Percentiles rank a stretch among this genome's conserved stretches.
Conservation (phyloP, 1,140 invertebrate species). For the Psix sp. region DNA sequence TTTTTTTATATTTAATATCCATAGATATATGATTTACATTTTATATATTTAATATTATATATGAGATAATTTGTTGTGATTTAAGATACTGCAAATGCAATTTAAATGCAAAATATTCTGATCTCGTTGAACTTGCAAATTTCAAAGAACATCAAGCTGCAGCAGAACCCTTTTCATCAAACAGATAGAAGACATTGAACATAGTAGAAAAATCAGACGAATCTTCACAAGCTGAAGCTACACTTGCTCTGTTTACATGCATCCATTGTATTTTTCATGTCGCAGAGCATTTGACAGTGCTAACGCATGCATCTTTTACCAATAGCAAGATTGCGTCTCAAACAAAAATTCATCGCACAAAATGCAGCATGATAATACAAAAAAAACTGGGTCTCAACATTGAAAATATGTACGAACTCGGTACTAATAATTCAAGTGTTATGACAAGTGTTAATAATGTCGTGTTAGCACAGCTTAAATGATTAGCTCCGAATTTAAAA, state of each 20-base stretch:
- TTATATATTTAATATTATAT: no score
- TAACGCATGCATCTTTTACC: background rate
- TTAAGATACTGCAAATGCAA: constrained; percentile 30
- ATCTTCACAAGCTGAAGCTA: constrained; percentile 12
- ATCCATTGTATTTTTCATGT: constrained; percentile 4
- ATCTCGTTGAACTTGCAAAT: constrained; percentile 10
- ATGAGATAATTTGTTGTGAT: no score
- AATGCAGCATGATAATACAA: constrained; percentile 35
- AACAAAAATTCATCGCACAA: constrained; percentile 37
- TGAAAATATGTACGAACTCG: constrained; percentile 58
- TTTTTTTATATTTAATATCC: no score
- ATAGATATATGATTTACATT: no score
- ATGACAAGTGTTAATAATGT: constrained; percentile 69
- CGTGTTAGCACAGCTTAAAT: constrained; percentile 57
- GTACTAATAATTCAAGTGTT: constrained; percentile 68
- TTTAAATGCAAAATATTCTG: background rate
- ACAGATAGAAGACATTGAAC: constrained; percentile 9
- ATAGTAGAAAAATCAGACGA: background rate
- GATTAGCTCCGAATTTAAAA: constrained; percentile 48
- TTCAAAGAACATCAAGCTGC: constrained; percentile 9
- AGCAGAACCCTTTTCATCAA: constrained; percentile 7
- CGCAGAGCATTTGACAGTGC: constrained; percentile 15
- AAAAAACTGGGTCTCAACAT: constrained; percentile 27
- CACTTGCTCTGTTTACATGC: constrained; percentile 5
- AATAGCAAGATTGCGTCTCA: constrained; percentile 18